Evolutionary conservation across 1,140 invertebrate genomes (phyloP).

Genomic region (Caenorhabditis remanei): DNA sequence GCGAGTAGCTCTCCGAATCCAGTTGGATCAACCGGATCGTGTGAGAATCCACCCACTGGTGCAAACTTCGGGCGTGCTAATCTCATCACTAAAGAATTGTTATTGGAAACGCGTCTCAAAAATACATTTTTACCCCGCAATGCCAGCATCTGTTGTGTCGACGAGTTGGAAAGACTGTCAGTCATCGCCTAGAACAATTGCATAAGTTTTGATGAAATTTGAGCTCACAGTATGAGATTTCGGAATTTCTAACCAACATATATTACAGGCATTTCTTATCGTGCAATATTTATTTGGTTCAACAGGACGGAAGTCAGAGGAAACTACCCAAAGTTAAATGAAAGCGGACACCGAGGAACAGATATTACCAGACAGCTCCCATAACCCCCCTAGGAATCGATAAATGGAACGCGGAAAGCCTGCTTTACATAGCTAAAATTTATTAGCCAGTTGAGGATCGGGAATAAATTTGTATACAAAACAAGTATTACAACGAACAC

Average conservation of each 20-base stretch:
- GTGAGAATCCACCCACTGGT: constrained; percentile 85
- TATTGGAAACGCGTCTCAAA: neutral
- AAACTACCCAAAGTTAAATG: constrained; percentile 22
- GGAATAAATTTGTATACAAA: constrained; percentile 56
- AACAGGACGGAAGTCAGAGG: constrained; percentile 11
- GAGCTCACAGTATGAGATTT: neutral
- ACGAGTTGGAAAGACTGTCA: neutral
- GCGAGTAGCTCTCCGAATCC: constrained; percentile 46
- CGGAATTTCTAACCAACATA: neutral
- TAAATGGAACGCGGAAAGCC: constrained; percentile 31
- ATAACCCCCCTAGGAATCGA: neutral
- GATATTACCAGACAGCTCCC: constrained; percentile 2
- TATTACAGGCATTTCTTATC: neutral
- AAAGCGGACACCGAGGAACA: constrained; percentile 6
- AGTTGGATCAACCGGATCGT: constrained; percentile 86
- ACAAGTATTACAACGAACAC: constrained; percentile 60
- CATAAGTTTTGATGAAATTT: neutral
- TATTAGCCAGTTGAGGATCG: constrained; percentile 55
- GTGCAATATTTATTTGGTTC: constrained; percentile 38
- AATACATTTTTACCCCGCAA: constrained; percentile 54
- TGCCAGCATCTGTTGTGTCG: constrained; percentile 54
- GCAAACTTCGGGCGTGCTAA: constrained; percentile 89
- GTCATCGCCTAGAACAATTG: neutral
- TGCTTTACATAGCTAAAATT: constrained; percentile 54
- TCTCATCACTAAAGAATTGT: constrained; percentile 86